Conservation (phyloP, 2,797 vertebrate species). For the Characodon lateralis region DNA sequence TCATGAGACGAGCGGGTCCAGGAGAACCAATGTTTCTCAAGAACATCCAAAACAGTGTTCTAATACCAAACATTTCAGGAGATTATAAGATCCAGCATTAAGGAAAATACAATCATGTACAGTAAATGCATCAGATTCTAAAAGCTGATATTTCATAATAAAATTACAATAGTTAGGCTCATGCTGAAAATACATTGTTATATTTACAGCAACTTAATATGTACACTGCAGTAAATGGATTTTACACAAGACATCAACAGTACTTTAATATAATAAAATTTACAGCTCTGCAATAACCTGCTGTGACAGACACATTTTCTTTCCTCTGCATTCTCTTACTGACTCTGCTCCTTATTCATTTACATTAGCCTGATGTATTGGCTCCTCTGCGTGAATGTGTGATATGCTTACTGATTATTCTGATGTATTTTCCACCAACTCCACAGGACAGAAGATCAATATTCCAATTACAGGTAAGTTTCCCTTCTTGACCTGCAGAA, state of each 20-base stretch:
- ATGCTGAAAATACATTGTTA: background rate
- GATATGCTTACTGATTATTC: slow-evolving; percentile 70
- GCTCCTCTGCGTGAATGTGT: slow-evolving; percentile 34
- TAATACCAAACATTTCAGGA: slow-evolving; percentile 39
- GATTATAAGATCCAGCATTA: slow-evolving; percentile 28
- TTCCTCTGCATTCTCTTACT: slow-evolving; percentile 40
- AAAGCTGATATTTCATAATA: background rate
- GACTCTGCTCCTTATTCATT: slow-evolving; percentile 56
- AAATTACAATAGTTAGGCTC: background rate
- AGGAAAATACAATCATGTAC: slow-evolving; percentile 15
- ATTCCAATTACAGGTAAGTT: slow-evolving; percentile 74
- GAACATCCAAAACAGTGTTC: slow-evolving; percentile 56
- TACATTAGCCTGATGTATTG: slow-evolving; percentile 57
- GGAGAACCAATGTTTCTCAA: slow-evolving; percentile 41
- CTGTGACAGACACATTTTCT: slow-evolving; percentile 33
- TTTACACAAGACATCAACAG: slow-evolving; percentile 37
- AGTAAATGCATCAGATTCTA: background rate
- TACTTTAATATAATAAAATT: slow-evolving; percentile 51
- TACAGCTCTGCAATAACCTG: slow-evolving; percentile 36
- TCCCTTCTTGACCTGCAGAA: slow-evolving; percentile 50
- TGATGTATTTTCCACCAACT: slow-evolving; percentile 71
- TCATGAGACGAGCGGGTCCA: slow-evolving; percentile 47
- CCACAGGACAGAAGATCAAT: slow-evolving; percentile 70
- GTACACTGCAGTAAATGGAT: slow-evolving; percentile 26
- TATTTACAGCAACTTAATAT: slow-evolving; percentile 12